phyloP scores from a whole-genome alignment of 2,888 invertebrate species.

The Drosophila limbata region DNA sequence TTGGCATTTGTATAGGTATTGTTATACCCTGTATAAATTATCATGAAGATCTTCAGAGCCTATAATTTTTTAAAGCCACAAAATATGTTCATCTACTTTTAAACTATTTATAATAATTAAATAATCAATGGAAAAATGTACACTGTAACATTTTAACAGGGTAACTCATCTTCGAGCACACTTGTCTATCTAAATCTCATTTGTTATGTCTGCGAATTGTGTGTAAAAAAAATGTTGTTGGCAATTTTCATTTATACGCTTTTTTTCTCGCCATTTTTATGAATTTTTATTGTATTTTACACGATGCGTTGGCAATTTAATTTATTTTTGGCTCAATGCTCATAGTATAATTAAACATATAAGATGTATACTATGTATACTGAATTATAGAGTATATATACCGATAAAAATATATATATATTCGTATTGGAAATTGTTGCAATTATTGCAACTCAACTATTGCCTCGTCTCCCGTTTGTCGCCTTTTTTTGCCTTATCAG shows the following conservation, averaged over 20 bases:
- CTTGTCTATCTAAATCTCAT: not conserved
- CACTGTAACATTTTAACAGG: not conserved
- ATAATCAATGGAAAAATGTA: not conserved
- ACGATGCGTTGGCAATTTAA: constrained; percentile 51
- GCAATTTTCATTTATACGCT: constrained; percentile 29
- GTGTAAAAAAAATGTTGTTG: constrained; percentile 22
- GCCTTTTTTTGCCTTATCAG: constrained; percentile 35
- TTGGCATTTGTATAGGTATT: not conserved
- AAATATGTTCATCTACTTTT: not conserved
- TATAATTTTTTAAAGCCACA: no score
- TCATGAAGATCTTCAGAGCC: not conserved
- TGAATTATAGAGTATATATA: constrained; percentile 13
- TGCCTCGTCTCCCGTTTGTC: not conserved
- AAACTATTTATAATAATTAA: not conserved
- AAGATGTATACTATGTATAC: constrained; percentile 6
- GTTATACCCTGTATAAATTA: constrained; percentile 6
- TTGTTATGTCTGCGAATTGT: constrained; percentile 22
- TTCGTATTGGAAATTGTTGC: constrained; percentile 8
- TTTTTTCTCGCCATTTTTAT: constrained; percentile 21
- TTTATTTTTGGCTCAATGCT: constrained; percentile 59
- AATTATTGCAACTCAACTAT: constrained; percentile 31
- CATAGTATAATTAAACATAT: constrained; percentile 5
- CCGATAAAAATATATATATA: constrained; percentile 1
- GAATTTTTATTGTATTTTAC: constrained; percentile 37
- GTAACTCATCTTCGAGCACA: not conserved